A percentile compares a stretch with the other conserved stretches of the same genome.
These are phyloP conservation scores for Drosophila kokeensis DNA, from an alignment of 2,888 invertebrate genomes.

Conservation along the genomic window DNA sequence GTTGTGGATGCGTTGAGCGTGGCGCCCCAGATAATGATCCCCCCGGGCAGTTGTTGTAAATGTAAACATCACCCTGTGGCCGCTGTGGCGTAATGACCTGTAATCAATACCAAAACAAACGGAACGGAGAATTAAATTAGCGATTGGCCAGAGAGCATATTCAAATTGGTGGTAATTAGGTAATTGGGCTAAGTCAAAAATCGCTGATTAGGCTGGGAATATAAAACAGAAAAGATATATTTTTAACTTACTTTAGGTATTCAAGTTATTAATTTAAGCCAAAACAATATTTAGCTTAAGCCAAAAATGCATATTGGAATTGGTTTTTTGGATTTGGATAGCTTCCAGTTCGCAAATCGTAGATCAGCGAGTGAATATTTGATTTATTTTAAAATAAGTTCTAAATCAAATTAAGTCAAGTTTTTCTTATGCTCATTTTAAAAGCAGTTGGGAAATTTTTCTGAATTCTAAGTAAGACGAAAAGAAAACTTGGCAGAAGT, in stretches of 20 bases:
- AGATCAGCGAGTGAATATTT: too few species aligned
- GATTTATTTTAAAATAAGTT: neutral
- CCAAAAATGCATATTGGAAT: too few species aligned
- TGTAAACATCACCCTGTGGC: conserved; percentile 89
- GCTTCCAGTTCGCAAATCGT: too few species aligned
- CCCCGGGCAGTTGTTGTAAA: conserved; percentile 89
- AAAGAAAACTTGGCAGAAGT: neutral
- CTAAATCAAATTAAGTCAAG: neutral
- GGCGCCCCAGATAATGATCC: conserved; percentile 46
- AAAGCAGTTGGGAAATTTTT: neutral
- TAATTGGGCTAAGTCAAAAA: neutral
- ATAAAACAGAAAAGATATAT: neutral
- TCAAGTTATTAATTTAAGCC: neutral
- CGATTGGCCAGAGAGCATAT: neutral
- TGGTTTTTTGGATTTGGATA: too few species aligned
- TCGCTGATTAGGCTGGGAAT: neutral
- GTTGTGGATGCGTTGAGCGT: conserved; percentile 57
- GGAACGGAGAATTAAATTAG: neutral
- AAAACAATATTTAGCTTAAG: neutral
- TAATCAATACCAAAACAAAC: conserved; percentile 51
- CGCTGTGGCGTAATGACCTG: conserved; percentile 90
- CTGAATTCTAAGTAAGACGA: neutral
- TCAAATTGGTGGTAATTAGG: neutral
- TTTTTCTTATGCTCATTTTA: neutral
- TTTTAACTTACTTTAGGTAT: neutral